These are phyloP conservation scores for Phasianus colchicus DNA, from an alignment of 2,113 vertebrate species.

Conservation along the genomic window DNA sequence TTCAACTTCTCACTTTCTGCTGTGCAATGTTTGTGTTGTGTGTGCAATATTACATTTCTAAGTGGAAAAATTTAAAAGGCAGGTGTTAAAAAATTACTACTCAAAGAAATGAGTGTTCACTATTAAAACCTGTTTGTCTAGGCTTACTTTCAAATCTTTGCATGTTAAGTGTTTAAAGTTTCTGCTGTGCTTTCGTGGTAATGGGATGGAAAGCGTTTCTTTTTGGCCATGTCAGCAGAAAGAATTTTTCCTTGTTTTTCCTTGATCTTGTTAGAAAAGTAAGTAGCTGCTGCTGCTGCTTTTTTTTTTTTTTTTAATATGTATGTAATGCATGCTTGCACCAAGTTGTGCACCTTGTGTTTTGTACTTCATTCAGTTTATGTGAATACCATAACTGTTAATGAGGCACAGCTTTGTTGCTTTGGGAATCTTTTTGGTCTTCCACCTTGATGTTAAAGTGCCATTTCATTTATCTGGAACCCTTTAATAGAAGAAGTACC, in stretches of 20 bases:
- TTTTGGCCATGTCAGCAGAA: conserved; percentile 18
- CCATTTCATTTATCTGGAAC: background rate
- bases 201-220: conserved; percentile 19
- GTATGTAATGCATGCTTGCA: background rate
- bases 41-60: background rate
- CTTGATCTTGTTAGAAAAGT: background rate
- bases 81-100: background rate
- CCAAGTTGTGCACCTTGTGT: background rate
- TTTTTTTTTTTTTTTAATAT: background rate
- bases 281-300: background rate
- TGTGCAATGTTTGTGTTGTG: background rate
- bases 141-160: conserved; percentile 17
- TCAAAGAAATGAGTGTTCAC: background rate
- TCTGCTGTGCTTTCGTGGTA: background rate
- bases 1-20: background rate
- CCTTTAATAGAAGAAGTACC: background rate
- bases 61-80: background rate
- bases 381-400: background rate
- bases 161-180: background rate
- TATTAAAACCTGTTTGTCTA: background rate
- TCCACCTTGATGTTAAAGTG: background rate
- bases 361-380: conserved; percentile 1
- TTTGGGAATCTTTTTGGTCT: background rate
- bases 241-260: background rate
- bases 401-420: background rate